Conservation (phyloP, 2,888 invertebrate genomes). For the Chrysomela aeneicollis region DNA sequence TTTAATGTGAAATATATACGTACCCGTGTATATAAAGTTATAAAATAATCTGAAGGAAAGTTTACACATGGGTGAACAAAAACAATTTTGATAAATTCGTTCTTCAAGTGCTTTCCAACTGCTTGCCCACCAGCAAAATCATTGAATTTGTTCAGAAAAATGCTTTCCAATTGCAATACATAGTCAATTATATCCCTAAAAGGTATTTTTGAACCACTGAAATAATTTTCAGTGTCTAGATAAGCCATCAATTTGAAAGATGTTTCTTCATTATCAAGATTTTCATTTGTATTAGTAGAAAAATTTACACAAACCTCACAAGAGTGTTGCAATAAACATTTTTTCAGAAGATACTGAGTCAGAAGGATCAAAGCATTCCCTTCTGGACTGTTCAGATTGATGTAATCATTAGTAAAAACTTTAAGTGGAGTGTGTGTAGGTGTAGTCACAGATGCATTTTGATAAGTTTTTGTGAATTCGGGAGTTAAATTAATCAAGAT, state of each 20-base stretch:
- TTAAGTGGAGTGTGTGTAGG: neutral
- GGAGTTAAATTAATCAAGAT: conserved; percentile 31
- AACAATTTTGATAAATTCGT: neutral
- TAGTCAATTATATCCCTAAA: neutral
- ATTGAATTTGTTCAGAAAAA: neutral
- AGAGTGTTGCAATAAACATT: conserved; percentile 15
- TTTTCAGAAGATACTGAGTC: conserved; percentile 18
- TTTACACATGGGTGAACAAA: no score
- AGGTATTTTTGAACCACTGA: neutral
- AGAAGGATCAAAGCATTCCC: conserved; percentile 16
- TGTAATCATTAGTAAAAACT: conserved; percentile 4
- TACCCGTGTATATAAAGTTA: neutral
- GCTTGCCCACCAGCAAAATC: neutral
- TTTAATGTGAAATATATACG: conserved; percentile 9
- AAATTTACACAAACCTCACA: conserved; percentile 12
- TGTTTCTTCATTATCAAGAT: neutral
- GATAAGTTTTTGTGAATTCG: no score
- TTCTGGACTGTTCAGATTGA: neutral
- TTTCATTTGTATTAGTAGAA: no score
- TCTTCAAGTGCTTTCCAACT: neutral
- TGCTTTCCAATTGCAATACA: neutral
- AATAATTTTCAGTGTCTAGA: neutral
- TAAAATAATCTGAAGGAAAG: neutral
- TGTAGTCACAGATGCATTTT: neutral
- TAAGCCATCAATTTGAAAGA: neutral